Evolutionary conservation across 2,888 invertebrate species (phyloP).

Genomic region (Eueremaeus valkanovi): DNA sequence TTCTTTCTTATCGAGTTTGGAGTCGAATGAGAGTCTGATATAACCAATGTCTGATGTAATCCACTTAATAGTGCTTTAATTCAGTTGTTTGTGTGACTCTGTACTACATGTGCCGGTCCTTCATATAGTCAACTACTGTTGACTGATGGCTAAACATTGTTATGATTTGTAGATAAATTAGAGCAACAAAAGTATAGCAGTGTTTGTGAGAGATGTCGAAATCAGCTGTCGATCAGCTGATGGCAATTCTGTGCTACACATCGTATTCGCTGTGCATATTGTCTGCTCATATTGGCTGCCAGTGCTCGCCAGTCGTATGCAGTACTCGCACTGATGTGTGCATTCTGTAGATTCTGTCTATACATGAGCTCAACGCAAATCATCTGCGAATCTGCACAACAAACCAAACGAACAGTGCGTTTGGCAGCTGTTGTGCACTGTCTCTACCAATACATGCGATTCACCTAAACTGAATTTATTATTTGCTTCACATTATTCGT

Average conservation of each 20-base stretch:
- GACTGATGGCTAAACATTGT: no score
- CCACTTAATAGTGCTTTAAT: not conserved
- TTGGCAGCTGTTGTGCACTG: conserved; percentile 25
- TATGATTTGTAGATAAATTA: not conserved
- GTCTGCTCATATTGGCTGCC: not conserved
- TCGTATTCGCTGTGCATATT: not conserved
- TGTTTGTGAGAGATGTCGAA: not conserved
- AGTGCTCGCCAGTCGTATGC: conserved; percentile 16
- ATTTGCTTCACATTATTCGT: not conserved
- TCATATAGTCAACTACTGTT: not conserved
- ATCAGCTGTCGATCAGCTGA: conserved; percentile 36
- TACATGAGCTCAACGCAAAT: conserved; percentile 15
- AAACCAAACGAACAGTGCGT: conserved; percentile 23
- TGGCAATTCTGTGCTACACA: conserved; percentile 9
- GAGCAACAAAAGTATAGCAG: conserved; percentile 22
- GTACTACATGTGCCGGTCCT: not conserved
- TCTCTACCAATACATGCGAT: not conserved
- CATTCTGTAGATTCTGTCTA: conserved; percentile 24
- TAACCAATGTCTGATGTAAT: no score
- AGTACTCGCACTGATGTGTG: not conserved
- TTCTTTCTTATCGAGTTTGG: no score
- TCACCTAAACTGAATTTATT: not conserved
- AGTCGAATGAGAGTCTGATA: no score
- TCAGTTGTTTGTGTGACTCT: not conserved
- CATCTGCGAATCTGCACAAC: conserved; percentile 5